Percentiles rank a stretch among this genome's conserved stretches.
phyloP scores from a whole-genome alignment of 2,113 vertebrate species.

The Embiotoca jacksoni region DNA sequence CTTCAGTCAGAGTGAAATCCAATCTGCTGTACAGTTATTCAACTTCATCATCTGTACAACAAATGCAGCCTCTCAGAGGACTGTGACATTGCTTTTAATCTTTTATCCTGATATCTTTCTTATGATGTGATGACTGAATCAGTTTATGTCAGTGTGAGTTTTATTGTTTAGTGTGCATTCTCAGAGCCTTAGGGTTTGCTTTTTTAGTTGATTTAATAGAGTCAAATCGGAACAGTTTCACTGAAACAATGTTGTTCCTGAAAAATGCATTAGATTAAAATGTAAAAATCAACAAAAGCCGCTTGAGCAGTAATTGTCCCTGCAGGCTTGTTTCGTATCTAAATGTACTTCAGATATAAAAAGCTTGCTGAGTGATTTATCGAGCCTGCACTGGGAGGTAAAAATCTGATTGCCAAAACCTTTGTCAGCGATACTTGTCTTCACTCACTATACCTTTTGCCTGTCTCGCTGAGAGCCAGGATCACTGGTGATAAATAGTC shows the following conservation, averaged over 20 bases:
- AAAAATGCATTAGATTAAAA: conserved; percentile 28
- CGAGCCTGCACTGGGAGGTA: conserved; percentile 17
- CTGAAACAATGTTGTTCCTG: conserved; percentile 6
- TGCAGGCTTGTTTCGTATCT: background rate
- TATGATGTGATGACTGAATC: conserved; percentile 11
- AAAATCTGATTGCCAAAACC: conserved; percentile 42
- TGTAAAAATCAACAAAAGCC: conserved; percentile 22
- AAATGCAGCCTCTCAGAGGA: conserved; percentile 9
- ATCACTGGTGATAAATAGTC: conserved; percentile 68
- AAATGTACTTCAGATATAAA: background rate
- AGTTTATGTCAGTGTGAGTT: conserved; percentile 26
- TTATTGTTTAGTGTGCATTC: conserved; percentile 24
- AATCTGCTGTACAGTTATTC: background rate
- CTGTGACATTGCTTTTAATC: conserved; percentile 47
- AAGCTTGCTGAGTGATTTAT: conserved; percentile 36
- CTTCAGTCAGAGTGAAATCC: background rate
- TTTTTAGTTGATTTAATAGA: conserved; percentile 40
- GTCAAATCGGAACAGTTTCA: conserved; percentile 33
- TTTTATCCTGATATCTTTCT: conserved; percentile 14
- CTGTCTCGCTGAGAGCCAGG: conserved; percentile 46
- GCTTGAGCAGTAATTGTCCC: background rate
- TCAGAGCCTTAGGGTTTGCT: conserved; percentile 5
- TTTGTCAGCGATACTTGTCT: conserved; percentile 51
- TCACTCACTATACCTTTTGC: conserved; percentile 35
- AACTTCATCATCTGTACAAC: background rate